Base-by-base conservation (phyloP, 2,888 invertebrate species). In the Diploptera punctata region DNA sequence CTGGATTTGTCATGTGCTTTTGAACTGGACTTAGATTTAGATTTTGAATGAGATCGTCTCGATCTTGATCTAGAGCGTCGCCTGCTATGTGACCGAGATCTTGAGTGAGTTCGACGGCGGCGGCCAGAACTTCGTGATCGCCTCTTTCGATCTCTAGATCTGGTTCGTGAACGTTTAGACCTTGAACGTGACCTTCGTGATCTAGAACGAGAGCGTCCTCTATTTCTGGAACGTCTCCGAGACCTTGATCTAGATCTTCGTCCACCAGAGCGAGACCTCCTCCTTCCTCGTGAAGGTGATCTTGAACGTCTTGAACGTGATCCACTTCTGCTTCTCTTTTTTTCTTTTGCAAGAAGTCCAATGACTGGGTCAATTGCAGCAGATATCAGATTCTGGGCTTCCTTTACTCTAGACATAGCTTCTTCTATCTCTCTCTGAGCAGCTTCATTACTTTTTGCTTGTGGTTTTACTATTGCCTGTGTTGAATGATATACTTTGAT, bases 341-440 rank as follows among this genome's bases (percentile, higher is more conserved):
- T 81, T 78, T 95, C 94, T 81, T 95, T 94, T 1, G 94, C 93
- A 26, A 95, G 83, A 84, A 94, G 89, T 5, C 94, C 94, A 78
- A 95, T 94, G 70, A 95, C 93, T 0, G 95, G 95, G 84, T 95
- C 97, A 75, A 97, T 95, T 16, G 96, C 95, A 9, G 97, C 97
- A 0, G 96, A 94, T 76, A 98, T 96, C 79, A 97, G 88, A 81
- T 94, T 95, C 83, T 98, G 97, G 0, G 97, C 97, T 84, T 98
- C 98, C 81, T 97, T 97, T 0, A 98, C 97, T 75, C 97, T 87
- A 60, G 95, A 94, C 97, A 99, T 97, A 0, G 97, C 98, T 82
- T 97, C 97, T 82, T 98, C 97, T 71, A 98, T 97, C 84, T 98
- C 98, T 57, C 93, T 90, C 80, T 97, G 95, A 0, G 97, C 97